phyloP scores from a whole-genome alignment of 2,797 vertebrate species.

The Morelia viridis region DNA sequence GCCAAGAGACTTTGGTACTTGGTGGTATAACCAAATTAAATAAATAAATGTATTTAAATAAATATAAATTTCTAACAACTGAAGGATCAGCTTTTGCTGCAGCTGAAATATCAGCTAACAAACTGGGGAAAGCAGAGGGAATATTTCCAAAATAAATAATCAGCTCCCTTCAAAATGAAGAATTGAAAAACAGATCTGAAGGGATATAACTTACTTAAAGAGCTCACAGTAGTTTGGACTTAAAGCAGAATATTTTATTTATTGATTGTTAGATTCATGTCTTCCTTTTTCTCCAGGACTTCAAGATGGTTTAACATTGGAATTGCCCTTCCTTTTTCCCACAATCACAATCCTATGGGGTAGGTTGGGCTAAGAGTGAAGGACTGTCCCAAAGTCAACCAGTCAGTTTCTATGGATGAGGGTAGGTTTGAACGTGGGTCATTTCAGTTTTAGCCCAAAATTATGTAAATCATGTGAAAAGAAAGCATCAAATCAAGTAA shows the following conservation, averaged over 20 bases:
- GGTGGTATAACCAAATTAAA: no score
- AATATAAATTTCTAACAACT: background rate
- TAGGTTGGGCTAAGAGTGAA: background rate
- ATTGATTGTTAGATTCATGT: background rate
- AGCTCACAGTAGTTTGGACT: background rate
- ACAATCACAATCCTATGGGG: background rate
- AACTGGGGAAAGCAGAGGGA: background rate
- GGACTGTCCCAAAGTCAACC: background rate
- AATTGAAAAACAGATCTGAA: background rate
- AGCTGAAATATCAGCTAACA: background rate
- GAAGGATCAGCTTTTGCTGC: background rate
- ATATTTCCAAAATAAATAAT: conserved; percentile 5
- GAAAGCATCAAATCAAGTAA: background rate
- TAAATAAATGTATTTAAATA: no score
- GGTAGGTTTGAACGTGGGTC: background rate
- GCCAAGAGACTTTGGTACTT: no score
- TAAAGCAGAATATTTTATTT: background rate
- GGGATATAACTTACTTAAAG: background rate
- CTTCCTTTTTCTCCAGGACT: background rate
- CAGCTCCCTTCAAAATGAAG: background rate
- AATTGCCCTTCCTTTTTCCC: background rate
- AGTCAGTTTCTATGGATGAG: background rate
- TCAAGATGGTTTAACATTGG: background rate
- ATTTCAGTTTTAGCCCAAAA: background rate
- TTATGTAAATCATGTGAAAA: background rate